Evolutionary conservation across 1,140 invertebrate genomes (phyloP), one percentile per base, ranked within the genome.

Genomic region (Pseudomyrmex dendroicus): DNA sequence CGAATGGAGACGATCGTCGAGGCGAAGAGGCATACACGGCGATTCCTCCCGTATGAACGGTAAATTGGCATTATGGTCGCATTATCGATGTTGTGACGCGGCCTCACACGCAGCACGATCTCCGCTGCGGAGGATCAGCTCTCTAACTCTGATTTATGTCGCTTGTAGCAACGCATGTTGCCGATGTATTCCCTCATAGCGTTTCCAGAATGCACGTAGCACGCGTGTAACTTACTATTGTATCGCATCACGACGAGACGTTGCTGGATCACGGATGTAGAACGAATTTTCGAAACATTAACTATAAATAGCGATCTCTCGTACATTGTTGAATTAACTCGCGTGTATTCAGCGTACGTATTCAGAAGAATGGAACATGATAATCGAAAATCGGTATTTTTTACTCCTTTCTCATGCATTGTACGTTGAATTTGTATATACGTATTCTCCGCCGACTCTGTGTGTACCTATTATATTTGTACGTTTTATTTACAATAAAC

Each of bases 1-100:
- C 77, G 73, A 80, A 70, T 67, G 66, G 64, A 22, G 83, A 59
- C 82, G 77, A 80, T 80, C 73, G 66, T 61, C 25, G 83, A 59
- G 22, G 17, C 73, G 66, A 63, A 17, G 83, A 59, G 44, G 17
- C 46, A 13, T 12, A 1, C 50, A 44, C n/a, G n/a, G 56, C 7
- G 62, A 88, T 88, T 82, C 72, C 50, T 57, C 50, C 72, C 70
- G 88, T 89, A 87, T 89, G 90, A 90, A 92, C 91, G 87, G 91
- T 93, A 93, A 93, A 93, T 93, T 93, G 93, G 91, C 92, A 93
- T 93, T 93, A 93, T 84, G 90, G 84, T 89, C 90, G 92, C 86
- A 93, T 92, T 93, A 93, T 91, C 89, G 89, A 92, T 93, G 92
- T 93, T 92, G 90, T 92, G 91, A 93, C 91, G 89, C 87, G 90